Conservation (phyloP, 2,797 vertebrate species). For the Melanotaenia trifasciata region DNA sequence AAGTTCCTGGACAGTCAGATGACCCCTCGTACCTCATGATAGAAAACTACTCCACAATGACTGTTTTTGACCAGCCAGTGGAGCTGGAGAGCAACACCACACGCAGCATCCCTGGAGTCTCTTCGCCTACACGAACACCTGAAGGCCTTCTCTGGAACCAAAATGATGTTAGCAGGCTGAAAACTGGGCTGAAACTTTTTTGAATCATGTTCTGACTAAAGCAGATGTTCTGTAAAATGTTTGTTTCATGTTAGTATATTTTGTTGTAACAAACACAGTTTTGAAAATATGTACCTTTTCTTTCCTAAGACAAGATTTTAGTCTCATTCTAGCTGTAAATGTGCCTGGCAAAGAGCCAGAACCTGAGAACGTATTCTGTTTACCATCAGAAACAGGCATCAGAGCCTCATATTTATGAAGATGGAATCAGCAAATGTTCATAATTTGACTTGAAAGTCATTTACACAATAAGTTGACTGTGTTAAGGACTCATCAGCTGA, state of each 20-base stretch:
- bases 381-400: no score
- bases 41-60: conserved; percentile 89
- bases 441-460: background rate
- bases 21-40: conserved; percentile 91
- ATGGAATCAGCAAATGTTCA: background rate
- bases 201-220: conserved; percentile 40
- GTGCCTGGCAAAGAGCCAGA: no score
- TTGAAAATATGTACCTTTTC: no score
- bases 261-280: no score
- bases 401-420: no score
- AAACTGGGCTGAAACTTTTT: conserved; percentile 83
- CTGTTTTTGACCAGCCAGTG: conserved; percentile 90
- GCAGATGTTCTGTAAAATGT: background rate
- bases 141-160: conserved; percentile 81
- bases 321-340: no score
- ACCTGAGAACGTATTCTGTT: no score
- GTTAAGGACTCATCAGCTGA: background rate
- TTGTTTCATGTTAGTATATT: background rate
- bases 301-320: no score
- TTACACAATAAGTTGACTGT: background rate
- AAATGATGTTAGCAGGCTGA: conserved; percentile 78
- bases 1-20: conserved; percentile 91
- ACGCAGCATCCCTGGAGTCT: conserved; percentile 52
- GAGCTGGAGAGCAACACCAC: conserved; percentile 74
- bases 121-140: conserved; percentile 50